Evolutionary conservation across 2,888 invertebrate genomes (phyloP), one percentile per base, ranked within the genome.

Genomic region (Dolichomitus sp.): DNA sequence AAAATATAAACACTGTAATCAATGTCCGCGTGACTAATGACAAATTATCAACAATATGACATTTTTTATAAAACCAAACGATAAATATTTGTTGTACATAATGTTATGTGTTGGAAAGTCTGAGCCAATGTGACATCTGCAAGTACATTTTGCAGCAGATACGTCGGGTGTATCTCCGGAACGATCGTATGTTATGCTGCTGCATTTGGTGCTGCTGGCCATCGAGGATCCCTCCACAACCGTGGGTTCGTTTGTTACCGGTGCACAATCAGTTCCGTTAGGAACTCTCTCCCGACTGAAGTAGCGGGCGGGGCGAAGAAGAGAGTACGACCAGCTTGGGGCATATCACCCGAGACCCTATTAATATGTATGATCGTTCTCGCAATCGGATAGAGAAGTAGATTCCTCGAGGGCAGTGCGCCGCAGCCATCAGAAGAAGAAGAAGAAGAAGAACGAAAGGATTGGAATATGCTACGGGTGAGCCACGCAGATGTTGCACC

Each of bases 351-450:
- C 73, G 65, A 74, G 74, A 84, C 48, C 86, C 90, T 88, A 91
- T 92, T 91, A 91, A 91, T 91, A 91, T 91, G 90, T 90, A 89
- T 90, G 91, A 91, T 91, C 84, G 77, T 81, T 88, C 86, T 87
- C 84, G 86, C 87, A 85, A 91, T 90, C 87, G 87, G 84, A 85
- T 79, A 84, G 86, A 85, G 79, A 79, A 86, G 86, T 83, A 85
- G 85, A 87, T 84, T 88, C 86, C 89, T 86, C 69, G 78, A 65
- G 88, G 88, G 88, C 72, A 74, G 73, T 33, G 68, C 81, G 63
- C 68, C 65, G 40, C 68, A 57, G 70, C 70, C 40, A 74, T 69
- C 76, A 72, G 48, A 65, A 68, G 59, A 70, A 23, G 48, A 69
- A 72, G 30, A 65, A 63, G 66, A 70, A 17, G 12, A 72, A 37